Conservation (phyloP, 2,113 vertebrate species). For the Glaucomys volans region DNA sequence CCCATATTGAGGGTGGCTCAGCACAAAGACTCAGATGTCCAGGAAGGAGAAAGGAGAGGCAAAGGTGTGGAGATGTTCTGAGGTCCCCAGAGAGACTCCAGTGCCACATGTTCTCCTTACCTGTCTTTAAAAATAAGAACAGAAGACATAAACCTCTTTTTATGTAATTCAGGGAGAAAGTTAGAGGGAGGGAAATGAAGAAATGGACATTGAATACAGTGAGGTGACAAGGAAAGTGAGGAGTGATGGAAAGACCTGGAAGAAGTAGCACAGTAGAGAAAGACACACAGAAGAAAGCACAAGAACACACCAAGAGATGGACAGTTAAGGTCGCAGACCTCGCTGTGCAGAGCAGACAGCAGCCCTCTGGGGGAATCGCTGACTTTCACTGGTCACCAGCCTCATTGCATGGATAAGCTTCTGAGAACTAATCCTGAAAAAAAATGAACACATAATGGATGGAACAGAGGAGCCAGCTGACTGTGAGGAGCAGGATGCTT, state of each 20-base stretch:
- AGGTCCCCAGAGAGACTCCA: no score
- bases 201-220: background rate
- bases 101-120: background rate
- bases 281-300: background rate
- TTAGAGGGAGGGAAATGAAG: background rate
- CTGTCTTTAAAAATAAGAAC: background rate
- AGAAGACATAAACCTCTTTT: background rate
- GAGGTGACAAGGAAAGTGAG: background rate
- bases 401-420: background rate
- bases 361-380: background rate
- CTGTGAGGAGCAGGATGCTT: background rate
- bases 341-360: background rate
- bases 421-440: background rate
- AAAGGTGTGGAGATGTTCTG: no score
- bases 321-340: background rate
- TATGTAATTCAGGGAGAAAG: background rate
- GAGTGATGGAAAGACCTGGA: background rate
- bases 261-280: background rate
- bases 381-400: background rate
- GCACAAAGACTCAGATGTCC: background rate
- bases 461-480: background rate
- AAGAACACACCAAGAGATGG: background rate
- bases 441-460: background rate
- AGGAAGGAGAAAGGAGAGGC: background rate
- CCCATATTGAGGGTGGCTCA: accelerated